phyloP scores from a whole-genome alignment of 2,888 invertebrate species.

The Mythimna impura region DNA sequence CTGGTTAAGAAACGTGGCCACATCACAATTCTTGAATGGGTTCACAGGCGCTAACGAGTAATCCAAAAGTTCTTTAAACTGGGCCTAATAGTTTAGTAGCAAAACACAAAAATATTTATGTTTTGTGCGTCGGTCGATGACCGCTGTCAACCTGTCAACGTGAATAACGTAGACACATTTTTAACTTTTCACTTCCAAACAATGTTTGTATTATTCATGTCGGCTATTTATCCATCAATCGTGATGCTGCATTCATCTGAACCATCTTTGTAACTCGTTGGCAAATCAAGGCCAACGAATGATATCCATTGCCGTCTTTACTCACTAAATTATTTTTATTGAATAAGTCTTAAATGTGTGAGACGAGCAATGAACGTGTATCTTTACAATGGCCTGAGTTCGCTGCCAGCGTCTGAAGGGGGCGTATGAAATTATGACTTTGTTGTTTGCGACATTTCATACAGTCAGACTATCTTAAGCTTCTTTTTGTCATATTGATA shows the following conservation, averaged over 20 bases:
- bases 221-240: slow-evolving; percentile 30
- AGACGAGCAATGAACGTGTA: slow-evolving; percentile 37
- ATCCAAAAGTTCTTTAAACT: slow-evolving; percentile 3
- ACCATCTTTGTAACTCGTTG: slow-evolving; percentile 20
- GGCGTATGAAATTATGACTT: slow-evolving; percentile 47
- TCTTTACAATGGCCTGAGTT: not conserved
- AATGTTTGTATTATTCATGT: slow-evolving; percentile 27
- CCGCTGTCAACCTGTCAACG: slow-evolving; percentile 38
- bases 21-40: slow-evolving; percentile 24
- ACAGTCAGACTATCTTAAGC: slow-evolving; percentile 23
- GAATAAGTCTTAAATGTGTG: slow-evolving; percentile 5
- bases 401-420: slow-evolving; percentile 27
- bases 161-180: slow-evolving; percentile 39
- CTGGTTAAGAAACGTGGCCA: not conserved
- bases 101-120: slow-evolving; percentile 14
- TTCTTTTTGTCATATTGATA: slow-evolving; percentile 37
- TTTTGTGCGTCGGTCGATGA: slow-evolving; percentile 47
- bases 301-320: slow-evolving; percentile 24
- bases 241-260: slow-evolving; percentile 5
- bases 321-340: no score
- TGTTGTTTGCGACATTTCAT: slow-evolving; percentile 40
- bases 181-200: slow-evolving; percentile 32
- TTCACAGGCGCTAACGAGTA: slow-evolving; percentile 8
- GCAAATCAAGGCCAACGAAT: slow-evolving; percentile 17
- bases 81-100: not conserved